Conservation (phyloP, 2,797 vertebrate species). For the Protosalanx chinensis region DNA sequence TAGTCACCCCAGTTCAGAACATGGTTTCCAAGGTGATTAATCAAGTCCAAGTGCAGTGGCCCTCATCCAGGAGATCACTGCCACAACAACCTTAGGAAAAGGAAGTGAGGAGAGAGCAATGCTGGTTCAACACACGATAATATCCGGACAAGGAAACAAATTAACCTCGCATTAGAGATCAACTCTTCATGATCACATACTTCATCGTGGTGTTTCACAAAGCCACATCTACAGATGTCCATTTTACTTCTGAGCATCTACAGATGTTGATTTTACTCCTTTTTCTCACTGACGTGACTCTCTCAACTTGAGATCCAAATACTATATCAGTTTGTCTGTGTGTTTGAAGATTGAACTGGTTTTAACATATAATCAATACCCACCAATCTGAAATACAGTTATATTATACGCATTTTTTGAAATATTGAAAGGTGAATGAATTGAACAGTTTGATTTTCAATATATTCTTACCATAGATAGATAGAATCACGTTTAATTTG, state of each 20-base stretch:
- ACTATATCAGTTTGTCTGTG: conserved; percentile 20
- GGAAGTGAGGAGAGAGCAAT: too few relatives aligned
- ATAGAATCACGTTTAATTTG: neutral
- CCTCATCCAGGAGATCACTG: conserved; percentile 40
- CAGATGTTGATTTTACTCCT: conserved; percentile 39
- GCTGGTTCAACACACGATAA: too few relatives aligned
- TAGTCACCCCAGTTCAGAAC: conserved; percentile 63
- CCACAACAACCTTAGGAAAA: conserved; percentile 25
- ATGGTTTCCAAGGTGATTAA: conserved; percentile 66
- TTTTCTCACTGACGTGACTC: conserved; percentile 1
- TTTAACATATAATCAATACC: neutral
- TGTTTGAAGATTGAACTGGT: conserved; percentile 14
- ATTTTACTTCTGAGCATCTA: conserved; percentile 40
- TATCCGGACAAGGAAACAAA: neutral
- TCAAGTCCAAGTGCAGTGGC: conserved; percentile 60
- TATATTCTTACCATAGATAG: neutral
- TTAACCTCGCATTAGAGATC: conserved; percentile 28
- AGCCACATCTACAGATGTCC: conserved; percentile 40
- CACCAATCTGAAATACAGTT: neutral
- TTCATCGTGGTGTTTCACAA: conserved; percentile 37
- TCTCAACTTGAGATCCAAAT: conserved; percentile 34
- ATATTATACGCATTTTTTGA: neutral
- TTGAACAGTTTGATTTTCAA: neutral
- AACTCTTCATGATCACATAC: neutral
- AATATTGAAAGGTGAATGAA: neutral